Conservation (phyloP, 1,140 invertebrate species). For the Drosophila rhopaloa region DNA sequence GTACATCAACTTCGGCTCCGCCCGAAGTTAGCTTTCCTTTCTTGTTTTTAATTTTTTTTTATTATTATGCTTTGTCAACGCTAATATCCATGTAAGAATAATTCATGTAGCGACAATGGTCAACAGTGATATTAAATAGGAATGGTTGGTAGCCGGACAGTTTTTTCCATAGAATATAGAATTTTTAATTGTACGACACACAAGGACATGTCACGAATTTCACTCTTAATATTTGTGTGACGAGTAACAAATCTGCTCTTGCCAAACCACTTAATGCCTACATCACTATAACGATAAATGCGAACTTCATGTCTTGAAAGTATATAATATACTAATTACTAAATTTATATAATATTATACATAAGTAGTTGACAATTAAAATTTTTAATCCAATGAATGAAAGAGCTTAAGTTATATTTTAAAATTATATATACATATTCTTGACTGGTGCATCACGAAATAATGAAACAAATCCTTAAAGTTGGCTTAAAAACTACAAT, state of each 20-base stretch:
- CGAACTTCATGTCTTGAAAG: conserved; percentile 6
- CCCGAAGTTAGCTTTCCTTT: too few relatives aligned
- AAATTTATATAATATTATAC: neutral
- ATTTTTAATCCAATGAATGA: neutral
- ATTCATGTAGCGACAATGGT: conserved; percentile 13
- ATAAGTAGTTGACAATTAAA: neutral
- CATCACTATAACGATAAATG: neutral
- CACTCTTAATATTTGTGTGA: conserved; percentile 39
- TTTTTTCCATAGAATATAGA: conserved; percentile 10
- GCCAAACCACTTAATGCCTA: neutral
- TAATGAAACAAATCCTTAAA: too few relatives aligned
- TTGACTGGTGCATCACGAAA: too few relatives aligned
- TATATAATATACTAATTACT: neutral
- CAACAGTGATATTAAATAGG: conserved; percentile 20
- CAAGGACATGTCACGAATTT: conserved; percentile 1
- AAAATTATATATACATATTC: too few relatives aligned
- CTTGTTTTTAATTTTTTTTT: too few relatives aligned
- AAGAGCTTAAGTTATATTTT: too few relatives aligned
- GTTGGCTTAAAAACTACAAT: too few relatives aligned
- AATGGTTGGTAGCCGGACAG: conserved; percentile 42
- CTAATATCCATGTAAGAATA: conserved; percentile 1
- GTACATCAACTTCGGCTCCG: too few relatives aligned
- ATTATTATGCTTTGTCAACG: neutral
- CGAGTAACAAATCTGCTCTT: conserved; percentile 1
- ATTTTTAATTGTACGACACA: neutral